Conservation (phyloP, 2,113 vertebrate species). For the Sciurus niger region DNA sequence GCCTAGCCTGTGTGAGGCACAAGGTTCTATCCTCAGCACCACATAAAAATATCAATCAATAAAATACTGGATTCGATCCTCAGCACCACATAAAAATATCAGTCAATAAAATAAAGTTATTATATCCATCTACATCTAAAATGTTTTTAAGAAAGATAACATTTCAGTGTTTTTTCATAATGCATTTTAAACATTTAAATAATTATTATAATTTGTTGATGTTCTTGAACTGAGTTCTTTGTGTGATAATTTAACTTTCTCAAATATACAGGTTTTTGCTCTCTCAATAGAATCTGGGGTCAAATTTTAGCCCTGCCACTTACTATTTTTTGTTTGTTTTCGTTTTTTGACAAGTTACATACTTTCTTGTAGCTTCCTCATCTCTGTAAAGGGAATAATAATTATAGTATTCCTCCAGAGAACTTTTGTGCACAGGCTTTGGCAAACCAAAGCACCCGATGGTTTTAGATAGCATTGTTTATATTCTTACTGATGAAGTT, state of each 20-base stretch:
- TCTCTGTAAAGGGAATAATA: neutral
- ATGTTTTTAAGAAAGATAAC: neutral
- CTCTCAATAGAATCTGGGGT: neutral
- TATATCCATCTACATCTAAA: no score
- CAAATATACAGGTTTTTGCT: neutral
- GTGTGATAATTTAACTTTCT: neutral
- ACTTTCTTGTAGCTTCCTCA: neutral
- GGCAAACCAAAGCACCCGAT: neutral
- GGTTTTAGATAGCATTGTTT: neutral
- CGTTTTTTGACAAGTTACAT: neutral
- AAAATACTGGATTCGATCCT: no score
- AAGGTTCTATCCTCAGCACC: no score
- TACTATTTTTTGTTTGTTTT: neutral
- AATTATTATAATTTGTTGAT: neutral
- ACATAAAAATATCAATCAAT: no score
- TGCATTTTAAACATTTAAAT: conserved; percentile 5
- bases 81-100: no score
- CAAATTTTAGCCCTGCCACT: neutral
- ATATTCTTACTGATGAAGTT: neutral
- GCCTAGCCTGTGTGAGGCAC: no score
- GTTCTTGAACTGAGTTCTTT: neutral
- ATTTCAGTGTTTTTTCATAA: neutral
- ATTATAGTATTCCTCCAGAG: neutral
- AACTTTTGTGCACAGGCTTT: neutral
- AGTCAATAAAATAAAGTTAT: no score